Evolutionary conservation across 2,888 invertebrate species (phyloP).

Genomic region (Tiliacea citrago): DNA sequence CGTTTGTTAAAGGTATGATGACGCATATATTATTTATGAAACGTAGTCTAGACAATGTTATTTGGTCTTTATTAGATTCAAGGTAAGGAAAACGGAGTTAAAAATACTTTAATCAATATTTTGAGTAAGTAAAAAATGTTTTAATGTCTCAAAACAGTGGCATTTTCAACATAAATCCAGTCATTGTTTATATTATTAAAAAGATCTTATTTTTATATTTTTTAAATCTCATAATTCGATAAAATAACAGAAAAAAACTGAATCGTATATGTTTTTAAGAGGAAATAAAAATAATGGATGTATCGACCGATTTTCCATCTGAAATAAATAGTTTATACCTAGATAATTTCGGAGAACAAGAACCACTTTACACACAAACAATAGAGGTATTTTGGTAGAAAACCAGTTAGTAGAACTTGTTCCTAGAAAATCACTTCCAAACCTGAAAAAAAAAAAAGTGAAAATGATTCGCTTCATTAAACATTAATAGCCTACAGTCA

Average conservation of each 20-base stretch:
- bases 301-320: neutral
- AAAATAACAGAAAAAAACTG: neutral
- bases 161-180: neutral
- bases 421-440: neutral
- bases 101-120: constrained; percentile 1
- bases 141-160: neutral
- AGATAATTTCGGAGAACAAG: neutral
- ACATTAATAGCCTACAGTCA: neutral
- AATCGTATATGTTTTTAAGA: no score
- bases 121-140: neutral
- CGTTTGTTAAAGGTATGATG: constrained; percentile 5
- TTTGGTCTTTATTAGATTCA: constrained; percentile 13
- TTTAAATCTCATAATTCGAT: neutral
- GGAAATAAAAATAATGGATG: neutral
- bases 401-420: no score
- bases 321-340: neutral
- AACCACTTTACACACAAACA: neutral
- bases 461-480: neutral
- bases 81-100: constrained; percentile 3
- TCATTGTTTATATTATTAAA: neutral
- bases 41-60: constrained; percentile 30
- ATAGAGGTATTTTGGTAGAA: neutral
- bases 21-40: constrained; percentile 11
- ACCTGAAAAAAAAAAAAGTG: no score
- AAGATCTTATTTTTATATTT: neutral